Base-by-base conservation (phyloP, 1,140 invertebrate species). In the Trissolcus basalis region DNA sequence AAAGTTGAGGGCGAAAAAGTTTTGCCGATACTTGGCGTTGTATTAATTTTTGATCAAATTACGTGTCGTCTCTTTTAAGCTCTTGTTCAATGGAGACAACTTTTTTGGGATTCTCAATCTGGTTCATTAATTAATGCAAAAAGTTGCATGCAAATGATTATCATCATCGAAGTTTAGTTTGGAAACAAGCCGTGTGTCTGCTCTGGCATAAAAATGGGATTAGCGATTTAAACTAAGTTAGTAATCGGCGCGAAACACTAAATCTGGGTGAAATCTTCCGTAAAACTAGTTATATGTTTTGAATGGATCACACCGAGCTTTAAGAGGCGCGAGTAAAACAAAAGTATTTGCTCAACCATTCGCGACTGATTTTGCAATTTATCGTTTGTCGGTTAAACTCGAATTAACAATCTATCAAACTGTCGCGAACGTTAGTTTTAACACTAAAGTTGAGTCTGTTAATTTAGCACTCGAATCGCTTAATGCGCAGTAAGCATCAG, bases 31-130 rank as follows among this genome's bases (percentile, higher is more conserved):
- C 59, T 53, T 13, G 10, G 50, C 10, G 61, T 54, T 51, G 14
- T 64, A 64, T 64, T 55, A 64, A 64, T 55, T 64, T 64, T 64
- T 64, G 50, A 65, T 65, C 11, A 55, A 65, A 65, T 65, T 56
- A 55, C 61, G 61, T 65, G 51, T 27, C 19, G 1, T 27, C 19
- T 27, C 6, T 6, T 6, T 27, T 27, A 27, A 27, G 19, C 1
- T 27, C 19, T 27, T 27, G 19, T 27, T 27, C 19, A 6, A n/a
- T n/a, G 19, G 19, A 27, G 19, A 27, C 19, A 27, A 27, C 19
- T 27, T 27, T 27, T 27, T 27, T 6, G 1, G 19, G n/a, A n/a
- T 27, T 27, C 19, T 27, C 19, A 27, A 27, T 27, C 19, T 6
- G 19, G 19, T 27, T 27, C 19, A 27, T 27, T 27, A 27, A 27